A percentile compares a stretch with the other conserved stretches of the same genome.
phyloP scores from a whole-genome alignment of 2,113 vertebrate species.

The Uria lomvia region DNA sequence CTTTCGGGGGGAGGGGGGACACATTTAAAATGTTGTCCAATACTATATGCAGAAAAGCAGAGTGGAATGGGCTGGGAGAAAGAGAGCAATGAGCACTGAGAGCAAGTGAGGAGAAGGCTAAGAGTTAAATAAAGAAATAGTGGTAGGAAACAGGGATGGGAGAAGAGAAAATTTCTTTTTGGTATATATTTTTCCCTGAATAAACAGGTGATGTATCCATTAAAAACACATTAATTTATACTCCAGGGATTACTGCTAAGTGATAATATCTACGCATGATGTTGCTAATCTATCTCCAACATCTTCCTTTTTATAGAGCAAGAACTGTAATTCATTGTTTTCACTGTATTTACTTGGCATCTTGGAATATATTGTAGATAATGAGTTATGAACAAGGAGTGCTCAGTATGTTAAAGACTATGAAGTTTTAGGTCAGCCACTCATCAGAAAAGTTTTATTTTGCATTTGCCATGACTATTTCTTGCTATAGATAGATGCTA shows the following conservation, averaged over 20 bases:
- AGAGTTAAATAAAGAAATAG: neutral
- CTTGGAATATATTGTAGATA: neutral
- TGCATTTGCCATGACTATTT: neutral
- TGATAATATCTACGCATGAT: neutral
- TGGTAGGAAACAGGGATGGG: neutral
- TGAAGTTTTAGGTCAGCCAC: neutral
- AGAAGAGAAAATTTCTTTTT: neutral
- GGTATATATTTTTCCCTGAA: neutral
- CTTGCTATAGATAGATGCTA: neutral
- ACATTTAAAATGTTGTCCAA: neutral
- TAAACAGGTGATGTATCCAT: neutral
- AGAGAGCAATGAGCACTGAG: neutral
- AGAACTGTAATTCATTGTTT: neutral
- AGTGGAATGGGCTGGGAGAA: neutral
- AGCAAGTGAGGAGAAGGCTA: neutral
- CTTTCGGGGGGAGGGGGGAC: fast-evolving
- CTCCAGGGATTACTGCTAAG: neutral
- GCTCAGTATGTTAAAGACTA: neutral
- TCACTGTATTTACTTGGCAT: neutral
- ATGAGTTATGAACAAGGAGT: neutral
- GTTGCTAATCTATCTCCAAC: neutral
- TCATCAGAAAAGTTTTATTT: neutral
- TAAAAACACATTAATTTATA: neutral
- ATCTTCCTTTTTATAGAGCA: neutral
- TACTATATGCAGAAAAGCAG: neutral